phyloP scores from a whole-genome alignment of 2,888 invertebrate species.

The Drosophila quinaria region DNA sequence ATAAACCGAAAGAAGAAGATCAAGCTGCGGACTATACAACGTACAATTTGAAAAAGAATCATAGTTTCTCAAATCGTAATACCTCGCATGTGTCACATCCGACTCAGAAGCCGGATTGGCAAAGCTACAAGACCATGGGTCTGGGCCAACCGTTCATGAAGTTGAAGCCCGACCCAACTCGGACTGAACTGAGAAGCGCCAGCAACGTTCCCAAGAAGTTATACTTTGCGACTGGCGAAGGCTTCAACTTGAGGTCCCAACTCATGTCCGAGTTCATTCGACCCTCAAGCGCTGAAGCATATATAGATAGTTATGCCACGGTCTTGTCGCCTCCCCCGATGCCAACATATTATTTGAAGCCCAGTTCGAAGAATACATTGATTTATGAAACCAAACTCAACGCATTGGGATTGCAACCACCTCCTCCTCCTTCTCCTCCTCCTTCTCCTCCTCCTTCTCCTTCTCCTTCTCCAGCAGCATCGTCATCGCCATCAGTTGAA shows the following conservation, averaged over 20 bases:
- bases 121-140: background rate
- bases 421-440: background rate
- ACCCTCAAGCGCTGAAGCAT: background rate
- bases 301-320: background rate
- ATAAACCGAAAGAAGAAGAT: constrained; percentile 15
- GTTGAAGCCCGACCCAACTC: background rate
- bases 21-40: constrained; percentile 45
- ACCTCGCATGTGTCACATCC: background rate
- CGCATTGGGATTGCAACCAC: background rate
- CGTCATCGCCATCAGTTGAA: background rate
- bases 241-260: constrained; percentile 38
- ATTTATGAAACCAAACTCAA: background rate
- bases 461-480: background rate
- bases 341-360: background rate
- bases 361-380: background rate
- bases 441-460: background rate
- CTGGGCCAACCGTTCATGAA: constrained; percentile 37
- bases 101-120: background rate
- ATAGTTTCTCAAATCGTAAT: constrained; percentile 8
- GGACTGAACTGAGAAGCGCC: background rate
- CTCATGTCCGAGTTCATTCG: background rate
- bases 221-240: constrained; percentile 47
- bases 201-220: constrained; percentile 19
- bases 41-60: constrained; percentile 15
- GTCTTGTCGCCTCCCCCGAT: background rate